Percentiles rank a stretch among this genome's conserved stretches.
phyloP scores from a whole-genome alignment of 2,888 invertebrate species.

The Anoplius nigerrimus region DNA sequence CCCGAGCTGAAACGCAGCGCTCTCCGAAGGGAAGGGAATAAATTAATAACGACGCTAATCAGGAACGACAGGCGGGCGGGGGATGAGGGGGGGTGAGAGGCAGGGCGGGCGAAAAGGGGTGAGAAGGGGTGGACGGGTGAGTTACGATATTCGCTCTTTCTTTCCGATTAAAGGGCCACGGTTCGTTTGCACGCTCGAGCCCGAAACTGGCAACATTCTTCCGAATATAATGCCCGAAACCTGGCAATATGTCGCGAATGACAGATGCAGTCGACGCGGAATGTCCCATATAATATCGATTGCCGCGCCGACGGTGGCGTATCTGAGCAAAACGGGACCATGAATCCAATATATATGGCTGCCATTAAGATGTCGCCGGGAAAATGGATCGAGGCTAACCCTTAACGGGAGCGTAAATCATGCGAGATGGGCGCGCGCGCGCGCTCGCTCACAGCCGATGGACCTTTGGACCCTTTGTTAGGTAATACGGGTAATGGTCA shows the following conservation, averaged over 20 bases:
- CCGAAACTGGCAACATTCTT: not conserved
- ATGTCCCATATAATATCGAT: slow-evolving; percentile 61
- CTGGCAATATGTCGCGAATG: slow-evolving; percentile 44
- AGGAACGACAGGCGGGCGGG: not conserved
- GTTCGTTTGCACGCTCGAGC: slow-evolving; percentile 1
- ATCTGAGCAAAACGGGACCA: slow-evolving; percentile 40
- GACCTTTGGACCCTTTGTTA: too few species aligned
- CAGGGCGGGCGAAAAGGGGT: too few species aligned
- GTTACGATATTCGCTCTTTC: not conserved
- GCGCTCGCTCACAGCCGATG: too few species aligned
- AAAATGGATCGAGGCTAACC: slow-evolving; percentile 24
- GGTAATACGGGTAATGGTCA: too few species aligned
- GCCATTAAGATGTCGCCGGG: slow-evolving; percentile 40
- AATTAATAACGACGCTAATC: slow-evolving; percentile 1
- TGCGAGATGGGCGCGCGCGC: not conserved
- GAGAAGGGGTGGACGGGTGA: not conserved
- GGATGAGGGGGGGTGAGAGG: too few species aligned
- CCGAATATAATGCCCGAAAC: slow-evolving; percentile 30
- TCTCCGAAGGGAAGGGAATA: too few species aligned
- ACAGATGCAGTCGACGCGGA: slow-evolving; percentile 57
- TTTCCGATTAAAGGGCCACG: not conserved
- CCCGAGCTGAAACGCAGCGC: slow-evolving; percentile 1
- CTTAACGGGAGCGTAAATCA: slow-evolving; percentile 15
- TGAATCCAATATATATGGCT: slow-evolving; percentile 45
- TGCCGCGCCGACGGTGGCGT: slow-evolving; percentile 36